phyloP scores from a whole-genome alignment of 2,797 vertebrate genomes.

The Manis javanica region DNA sequence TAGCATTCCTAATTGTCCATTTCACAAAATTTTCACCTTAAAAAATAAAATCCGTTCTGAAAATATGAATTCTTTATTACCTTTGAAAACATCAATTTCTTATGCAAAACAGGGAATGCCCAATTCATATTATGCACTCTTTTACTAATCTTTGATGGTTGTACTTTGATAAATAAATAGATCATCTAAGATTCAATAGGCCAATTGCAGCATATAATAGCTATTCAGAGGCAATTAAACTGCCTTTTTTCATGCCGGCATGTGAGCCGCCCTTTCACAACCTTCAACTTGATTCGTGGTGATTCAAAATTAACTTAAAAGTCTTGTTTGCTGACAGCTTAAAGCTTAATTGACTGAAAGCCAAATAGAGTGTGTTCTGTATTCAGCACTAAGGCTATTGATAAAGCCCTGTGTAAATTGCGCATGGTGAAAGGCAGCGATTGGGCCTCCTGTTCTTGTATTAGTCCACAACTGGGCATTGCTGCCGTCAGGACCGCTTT shows the following conservation, averaged over 20 bases:
- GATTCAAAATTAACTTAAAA: constrained; percentile 91
- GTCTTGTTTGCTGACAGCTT: constrained; percentile 94
- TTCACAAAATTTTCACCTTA: constrained; percentile 22
- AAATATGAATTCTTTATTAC: constrained; percentile 34
- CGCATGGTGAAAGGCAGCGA: constrained; percentile 81
- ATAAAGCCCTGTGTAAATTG: constrained; percentile 88
- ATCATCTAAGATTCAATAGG: constrained; percentile 87
- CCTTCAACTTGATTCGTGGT: constrained; percentile 89
- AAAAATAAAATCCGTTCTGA: constrained; percentile 47
- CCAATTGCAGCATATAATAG: constrained; percentile 87
- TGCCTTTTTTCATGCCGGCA: constrained; percentile 85
- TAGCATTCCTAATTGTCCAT: constrained; percentile 25
- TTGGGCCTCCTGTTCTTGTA: constrained; percentile 78
- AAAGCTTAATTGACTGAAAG: constrained; percentile 94
- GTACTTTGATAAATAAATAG: constrained; percentile 87
- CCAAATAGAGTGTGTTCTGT: constrained; percentile 90
- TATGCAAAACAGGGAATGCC: constrained; percentile 10
- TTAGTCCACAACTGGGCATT: constrained; percentile 83
- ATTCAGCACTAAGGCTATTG: constrained; percentile 87
- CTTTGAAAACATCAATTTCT: constrained; percentile 30
- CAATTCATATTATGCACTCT: constrained; percentile 64
- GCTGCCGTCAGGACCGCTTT: constrained; percentile 86
- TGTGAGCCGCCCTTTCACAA: constrained; percentile 87
- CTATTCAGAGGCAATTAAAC: constrained; percentile 90
- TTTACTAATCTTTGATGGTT: constrained; percentile 79